These are phyloP conservation scores for Oplegnathus fasciatus DNA, from an alignment of 2,113 vertebrate genomes.

Conservation along the genomic window DNA sequence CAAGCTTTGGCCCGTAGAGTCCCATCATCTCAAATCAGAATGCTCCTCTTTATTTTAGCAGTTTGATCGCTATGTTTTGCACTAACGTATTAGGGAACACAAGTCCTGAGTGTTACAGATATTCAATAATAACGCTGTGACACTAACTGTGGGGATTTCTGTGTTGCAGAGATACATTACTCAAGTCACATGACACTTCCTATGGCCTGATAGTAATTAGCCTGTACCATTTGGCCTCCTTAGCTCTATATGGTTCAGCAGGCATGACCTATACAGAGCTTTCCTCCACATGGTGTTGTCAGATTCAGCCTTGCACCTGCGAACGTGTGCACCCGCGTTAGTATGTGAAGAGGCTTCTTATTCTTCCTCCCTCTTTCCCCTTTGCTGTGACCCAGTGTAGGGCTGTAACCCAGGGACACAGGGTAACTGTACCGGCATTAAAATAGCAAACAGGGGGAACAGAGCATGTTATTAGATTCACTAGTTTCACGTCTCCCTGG, in stretches of 20 bases:
- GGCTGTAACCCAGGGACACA: constrained; percentile 72
- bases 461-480: constrained; percentile 74
- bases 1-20: background rate
- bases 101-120: background rate
- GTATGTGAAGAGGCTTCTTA: background rate
- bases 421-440: constrained; percentile 77
- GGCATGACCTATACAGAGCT: constrained; percentile 25
- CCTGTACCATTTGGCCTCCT: constrained; percentile 20
- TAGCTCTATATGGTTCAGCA: constrained; percentile 33
- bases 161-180: background rate
- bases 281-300: constrained; percentile 40
- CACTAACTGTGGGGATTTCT: background rate
- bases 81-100: background rate
- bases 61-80: background rate
- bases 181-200: background rate
- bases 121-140: background rate
- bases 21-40: constrained; percentile 10
- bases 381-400: constrained; percentile 63
- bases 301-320: constrained; percentile 37
- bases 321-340: background rate
- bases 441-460: constrained; percentile 78
- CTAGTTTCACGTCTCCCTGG: constrained; percentile 77
- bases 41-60: background rate
- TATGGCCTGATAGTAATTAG: constrained; percentile 18
- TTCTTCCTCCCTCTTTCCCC: constrained; percentile 18